A percentile compares a stretch with the other conserved stretches of the same genome.
phyloP scores from a whole-genome alignment of 2,797 vertebrate species.

The Danio jaintianensis region DNA sequence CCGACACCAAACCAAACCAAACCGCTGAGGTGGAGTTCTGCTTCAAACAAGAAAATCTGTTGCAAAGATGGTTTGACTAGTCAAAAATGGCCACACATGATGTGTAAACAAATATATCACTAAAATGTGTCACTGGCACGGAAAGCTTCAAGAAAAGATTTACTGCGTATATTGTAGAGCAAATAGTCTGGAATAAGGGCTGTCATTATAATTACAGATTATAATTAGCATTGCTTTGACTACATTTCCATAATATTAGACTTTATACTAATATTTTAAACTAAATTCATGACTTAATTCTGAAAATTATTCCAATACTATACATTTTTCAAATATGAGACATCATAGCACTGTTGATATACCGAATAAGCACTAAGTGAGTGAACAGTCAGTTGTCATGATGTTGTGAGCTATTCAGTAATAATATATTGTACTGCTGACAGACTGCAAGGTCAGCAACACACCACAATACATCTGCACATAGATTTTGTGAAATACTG shows the following conservation, averaged over 20 bases:
- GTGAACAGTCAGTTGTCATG: background rate
- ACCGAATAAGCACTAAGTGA: background rate
- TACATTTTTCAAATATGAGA: too few species aligned
- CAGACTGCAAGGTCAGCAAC: background rate
- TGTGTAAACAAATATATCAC: conserved; percentile 12
- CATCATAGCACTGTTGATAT: background rate
- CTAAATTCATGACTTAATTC: too few species aligned
- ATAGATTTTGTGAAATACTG: conserved; percentile 10
- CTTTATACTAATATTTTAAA: too few species aligned
- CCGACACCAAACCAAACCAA: conserved; percentile 25
- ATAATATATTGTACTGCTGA: conserved; percentile 13
- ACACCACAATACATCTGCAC: conserved; percentile 19
- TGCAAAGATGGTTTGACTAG: conserved; percentile 31
- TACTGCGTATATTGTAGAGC: background rate
- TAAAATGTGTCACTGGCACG: conserved; percentile 12
- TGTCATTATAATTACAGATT: background rate
- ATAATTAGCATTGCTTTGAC: background rate
- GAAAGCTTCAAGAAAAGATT: conserved; percentile 1
- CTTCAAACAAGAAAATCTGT: conserved; percentile 23
- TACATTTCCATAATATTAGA: background rate
- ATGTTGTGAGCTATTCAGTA: conserved; percentile 25
- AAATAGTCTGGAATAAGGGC: background rate
- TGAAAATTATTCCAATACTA: too few species aligned
- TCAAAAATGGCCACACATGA: conserved; percentile 33
- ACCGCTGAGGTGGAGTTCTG: background rate